These are phyloP conservation scores for Halocynthia aurantium DNA, from an alignment of 23 tunicate species.

Conservation along the genomic window DNA sequence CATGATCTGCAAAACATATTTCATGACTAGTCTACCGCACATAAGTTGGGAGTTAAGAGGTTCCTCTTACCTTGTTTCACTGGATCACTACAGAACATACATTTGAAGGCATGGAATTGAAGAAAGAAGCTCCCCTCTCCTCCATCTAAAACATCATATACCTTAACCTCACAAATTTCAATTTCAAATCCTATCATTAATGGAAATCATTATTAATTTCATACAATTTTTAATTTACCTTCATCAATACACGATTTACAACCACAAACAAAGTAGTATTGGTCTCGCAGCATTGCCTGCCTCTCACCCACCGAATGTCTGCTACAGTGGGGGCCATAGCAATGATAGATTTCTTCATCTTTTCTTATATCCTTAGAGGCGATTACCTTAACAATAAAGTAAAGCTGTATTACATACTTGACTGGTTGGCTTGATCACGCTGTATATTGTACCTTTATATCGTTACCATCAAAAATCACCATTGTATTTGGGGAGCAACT, in stretches of 20 bases:
- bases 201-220: background rate
- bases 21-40: too few species aligned
- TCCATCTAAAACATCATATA: constrained; percentile 17
- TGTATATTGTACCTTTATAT: constrained; percentile 17
- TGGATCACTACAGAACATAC: constrained; percentile 48
- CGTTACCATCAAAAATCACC: constrained; percentile 37
- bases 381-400: constrained; percentile 2
- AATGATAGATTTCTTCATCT: constrained; percentile 53
- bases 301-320: constrained; percentile 52
- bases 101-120: constrained; percentile 71
- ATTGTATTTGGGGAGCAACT: constrained; percentile 61
- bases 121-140: constrained; percentile 33
- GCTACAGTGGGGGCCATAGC: constrained; percentile 67
- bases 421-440: background rate
- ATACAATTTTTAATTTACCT: constrained; percentile 23
- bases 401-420: background rate
- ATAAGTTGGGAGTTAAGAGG: too few species aligned
- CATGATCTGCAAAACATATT: background rate
- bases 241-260: constrained; percentile 33
- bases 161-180: background rate
- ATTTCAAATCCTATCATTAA: background rate
- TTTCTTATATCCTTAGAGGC: constrained; percentile 7
- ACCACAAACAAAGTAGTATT: constrained; percentile 66
- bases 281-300: constrained; percentile 43
- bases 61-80: constrained; percentile 27